Evolutionary conservation across 2,113 vertebrate genomes (phyloP).

Genomic region (Clarias batrachus): DNA sequence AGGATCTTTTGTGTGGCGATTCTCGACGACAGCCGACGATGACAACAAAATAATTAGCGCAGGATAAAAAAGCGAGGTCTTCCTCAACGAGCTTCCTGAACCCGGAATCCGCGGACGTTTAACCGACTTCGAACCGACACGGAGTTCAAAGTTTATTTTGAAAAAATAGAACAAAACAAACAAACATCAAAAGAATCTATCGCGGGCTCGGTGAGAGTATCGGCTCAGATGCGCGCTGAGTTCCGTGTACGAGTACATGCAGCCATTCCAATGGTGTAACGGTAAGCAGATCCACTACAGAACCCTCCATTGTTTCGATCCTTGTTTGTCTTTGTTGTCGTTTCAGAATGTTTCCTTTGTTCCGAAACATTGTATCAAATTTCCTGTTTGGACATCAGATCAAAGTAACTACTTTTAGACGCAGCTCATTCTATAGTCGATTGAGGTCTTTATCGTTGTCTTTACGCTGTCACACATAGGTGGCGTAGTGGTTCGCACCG

Average conservation of each 20-base stretch:
- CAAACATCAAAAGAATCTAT: not conserved
- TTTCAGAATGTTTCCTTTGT: too few species aligned
- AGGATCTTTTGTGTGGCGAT: conserved; percentile 35
- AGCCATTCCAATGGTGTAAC: conserved; percentile 81
- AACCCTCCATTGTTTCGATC: not conserved
- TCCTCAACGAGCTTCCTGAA: not conserved
- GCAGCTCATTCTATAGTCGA: too few species aligned
- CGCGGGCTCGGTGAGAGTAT: not conserved
- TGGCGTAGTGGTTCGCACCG: too few species aligned
- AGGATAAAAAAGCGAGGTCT: not conserved
- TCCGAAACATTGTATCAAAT: too few species aligned
- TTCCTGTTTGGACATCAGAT: too few species aligned
- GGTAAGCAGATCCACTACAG: conserved; percentile 65
- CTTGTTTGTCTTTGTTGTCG: not conserved
- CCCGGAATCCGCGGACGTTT: not conserved
- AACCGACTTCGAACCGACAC: not conserved
- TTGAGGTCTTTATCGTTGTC: too few species aligned
- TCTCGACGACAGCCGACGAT: conserved; percentile 6
- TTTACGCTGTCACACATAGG: too few species aligned
- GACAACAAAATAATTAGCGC: not conserved
- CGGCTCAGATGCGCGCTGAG: not conserved
- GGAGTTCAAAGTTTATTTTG: not conserved
- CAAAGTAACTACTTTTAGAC: too few species aligned
- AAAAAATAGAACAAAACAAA: not conserved
- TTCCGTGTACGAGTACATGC: conserved; percentile 76